These are phyloP conservation scores for Caenorhabditis drosophilae DNA, from an alignment of 2,888 invertebrate species.

Conservation along the genomic window DNA sequence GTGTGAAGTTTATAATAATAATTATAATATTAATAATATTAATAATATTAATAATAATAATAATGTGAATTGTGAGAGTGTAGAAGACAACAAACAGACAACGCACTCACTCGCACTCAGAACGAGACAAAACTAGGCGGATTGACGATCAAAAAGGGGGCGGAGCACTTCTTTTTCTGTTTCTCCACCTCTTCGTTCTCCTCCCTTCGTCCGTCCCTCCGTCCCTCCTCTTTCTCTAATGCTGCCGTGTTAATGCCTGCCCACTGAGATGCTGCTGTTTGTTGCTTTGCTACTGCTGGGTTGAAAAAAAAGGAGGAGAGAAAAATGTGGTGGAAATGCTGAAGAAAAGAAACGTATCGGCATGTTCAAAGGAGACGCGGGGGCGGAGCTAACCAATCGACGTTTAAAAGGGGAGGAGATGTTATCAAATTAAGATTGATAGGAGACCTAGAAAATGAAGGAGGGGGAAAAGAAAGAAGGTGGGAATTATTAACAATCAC, in stretches of 20 bases:
- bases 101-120: not conserved
- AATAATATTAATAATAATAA: not conserved
- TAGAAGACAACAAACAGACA: not conserved
- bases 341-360: conserved; percentile 12
- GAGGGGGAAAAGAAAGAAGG: not conserved
- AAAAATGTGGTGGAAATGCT: not conserved
- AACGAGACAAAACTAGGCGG: too few species aligned
- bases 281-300: too few species aligned
- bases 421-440: conserved; percentile 10
- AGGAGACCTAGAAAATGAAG: conserved; percentile 5
- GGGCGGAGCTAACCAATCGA: conserved; percentile 4
- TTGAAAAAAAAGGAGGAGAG: too few species aligned
- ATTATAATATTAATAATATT: too few species aligned
- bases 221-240: too few species aligned
- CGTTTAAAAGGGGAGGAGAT: conserved; percentile 8
- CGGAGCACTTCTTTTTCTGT: too few species aligned
- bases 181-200: too few species aligned
- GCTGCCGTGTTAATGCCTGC: too few species aligned
- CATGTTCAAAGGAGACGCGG: conserved; percentile 22
- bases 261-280: too few species aligned
- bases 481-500: conserved; percentile 42
- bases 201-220: too few species aligned
- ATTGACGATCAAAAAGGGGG: conserved; percentile 7
- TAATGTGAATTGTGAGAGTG: not conserved
- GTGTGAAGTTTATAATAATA: too few species aligned